These are phyloP conservation scores for Mastacembelus armatus DNA, from an alignment of 2,797 vertebrate species.

Conservation along the genomic window DNA sequence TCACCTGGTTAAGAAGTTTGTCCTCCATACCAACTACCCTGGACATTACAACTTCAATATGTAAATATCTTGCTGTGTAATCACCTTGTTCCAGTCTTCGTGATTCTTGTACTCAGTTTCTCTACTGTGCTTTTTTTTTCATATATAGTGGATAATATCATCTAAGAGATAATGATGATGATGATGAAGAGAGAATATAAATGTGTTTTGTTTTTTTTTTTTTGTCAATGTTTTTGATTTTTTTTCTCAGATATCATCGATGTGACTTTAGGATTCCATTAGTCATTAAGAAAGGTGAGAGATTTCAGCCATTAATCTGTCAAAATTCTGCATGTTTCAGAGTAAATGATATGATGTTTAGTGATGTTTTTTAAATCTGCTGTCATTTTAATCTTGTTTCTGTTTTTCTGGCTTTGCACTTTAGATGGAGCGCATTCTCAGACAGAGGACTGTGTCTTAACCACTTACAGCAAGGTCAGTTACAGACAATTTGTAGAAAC, in stretches of 20 bases:
- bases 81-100: not conserved
- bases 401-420: conserved; percentile 7
- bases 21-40: conserved; percentile 97
- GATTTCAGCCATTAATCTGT: not conserved
- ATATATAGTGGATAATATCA: not conserved
- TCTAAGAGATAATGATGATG: too few relatives aligned
- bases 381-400: not conserved
- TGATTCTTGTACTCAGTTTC: not conserved
- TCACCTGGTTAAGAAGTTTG: conserved; percentile 99
- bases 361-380: not conserved
- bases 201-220: too few relatives aligned
- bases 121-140: too few relatives aligned
- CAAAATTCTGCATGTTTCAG: not conserved
- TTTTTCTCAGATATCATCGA: conserved; percentile 91
- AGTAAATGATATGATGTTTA: not conserved
- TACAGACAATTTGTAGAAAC: not conserved
- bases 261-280: conserved; percentile 99
- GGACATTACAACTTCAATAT: conserved; percentile 99
- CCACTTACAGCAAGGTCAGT: conserved; percentile 96
- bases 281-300: conserved; percentile 93
- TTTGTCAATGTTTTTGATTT: conserved; percentile 11
- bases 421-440: conserved; percentile 88
- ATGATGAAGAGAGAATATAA: too few relatives aligned
- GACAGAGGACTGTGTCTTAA: conserved; percentile 89
- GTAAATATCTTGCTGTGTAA: conserved; percentile 80